These are phyloP conservation scores for Eufriesea mexicana DNA, from an alignment of 1,140 invertebrate species.

Conservation along the genomic window DNA sequence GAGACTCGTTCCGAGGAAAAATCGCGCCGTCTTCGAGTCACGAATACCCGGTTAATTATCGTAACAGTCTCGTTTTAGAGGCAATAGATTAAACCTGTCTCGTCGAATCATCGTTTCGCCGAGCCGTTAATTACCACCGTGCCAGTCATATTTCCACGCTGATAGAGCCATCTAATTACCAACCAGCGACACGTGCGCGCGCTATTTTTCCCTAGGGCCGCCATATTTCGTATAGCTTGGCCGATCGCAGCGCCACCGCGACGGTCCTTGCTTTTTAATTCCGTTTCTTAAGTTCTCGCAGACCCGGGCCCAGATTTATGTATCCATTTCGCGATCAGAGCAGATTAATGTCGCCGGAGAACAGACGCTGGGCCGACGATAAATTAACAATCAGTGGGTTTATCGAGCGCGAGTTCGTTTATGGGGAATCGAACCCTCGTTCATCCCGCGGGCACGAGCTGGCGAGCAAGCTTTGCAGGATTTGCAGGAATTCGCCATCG, in stretches of 20 bases:
- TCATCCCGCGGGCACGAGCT: too few species aligned
- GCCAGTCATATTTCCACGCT: neutral
- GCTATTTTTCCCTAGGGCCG: neutral
- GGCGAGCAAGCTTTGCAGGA: too few species aligned
- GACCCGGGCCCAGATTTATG: neutral
- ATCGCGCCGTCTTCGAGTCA: neutral
- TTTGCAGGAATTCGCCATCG: neutral
- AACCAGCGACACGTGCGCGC: neutral
- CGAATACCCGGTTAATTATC: neutral
- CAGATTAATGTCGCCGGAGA: neutral
- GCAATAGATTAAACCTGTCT: neutral
- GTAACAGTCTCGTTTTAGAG: neutral
- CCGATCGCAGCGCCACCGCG: neutral
- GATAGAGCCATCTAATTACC: neutral
- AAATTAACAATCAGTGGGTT: constrained; percentile 12
- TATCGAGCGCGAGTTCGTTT: constrained; percentile 6
- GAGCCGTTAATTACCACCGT: constrained; percentile 2
- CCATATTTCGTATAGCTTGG: too few species aligned
- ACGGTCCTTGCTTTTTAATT: neutral
- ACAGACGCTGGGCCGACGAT: neutral
- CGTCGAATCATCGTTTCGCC: neutral
- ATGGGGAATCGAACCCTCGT: neutral
- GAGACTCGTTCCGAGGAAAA: too few species aligned
- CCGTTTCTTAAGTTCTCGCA: neutral
- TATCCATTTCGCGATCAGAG: neutral